Evolutionary conservation across 2,888 invertebrate species (phyloP), one percentile per base, ranked within the genome.

Genomic region (Drosophila leonis): DNA sequence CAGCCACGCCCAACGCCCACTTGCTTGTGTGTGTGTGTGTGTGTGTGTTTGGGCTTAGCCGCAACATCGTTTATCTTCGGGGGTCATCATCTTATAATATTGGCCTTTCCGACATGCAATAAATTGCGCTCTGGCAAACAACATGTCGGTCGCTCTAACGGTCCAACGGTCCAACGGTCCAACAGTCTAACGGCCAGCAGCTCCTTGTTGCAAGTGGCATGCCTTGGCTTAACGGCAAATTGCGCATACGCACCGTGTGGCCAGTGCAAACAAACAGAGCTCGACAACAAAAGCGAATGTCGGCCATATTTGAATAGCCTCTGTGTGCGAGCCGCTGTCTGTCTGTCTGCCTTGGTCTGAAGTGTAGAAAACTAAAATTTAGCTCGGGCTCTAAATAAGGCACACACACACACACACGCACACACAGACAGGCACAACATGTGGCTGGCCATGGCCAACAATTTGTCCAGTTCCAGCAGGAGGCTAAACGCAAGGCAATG

Each of bases 1-100:
- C 35, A 4, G 37, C 9, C 20, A n/a, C 51, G 41, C 24, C 51
- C 20, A 29, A 44, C 37, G 27, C 18, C 15, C 20, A 37, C 1
- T 75, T 52, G 10, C 29, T 10, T 31, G 1, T 42, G 12, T 35
- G n/a, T 56, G 27, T 49, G 37, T 60, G 24, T 48, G 61, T 62
- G 65, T 75, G 66, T 77, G 57, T 74, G 52, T 65, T 72, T 78
- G 73, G 80, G 85, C 87, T 90, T 70, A 88, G 88, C 87, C 87
- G 87, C 87, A 88, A 88, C 88, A 90, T 88, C 87, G 87, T 88
- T 88, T 88, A 88, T 88, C 87, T 88, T 88, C 86, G 78, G 81
- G 86, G 90, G 90, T 90, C 90, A 87, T 87, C 90, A 90, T 90
- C 90, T 90, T 88, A 88, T 90, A 88, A 90, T 90, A 88, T 88